Conservation (phyloP, 2,797 vertebrate genomes). For the Meda fulgida region DNA sequence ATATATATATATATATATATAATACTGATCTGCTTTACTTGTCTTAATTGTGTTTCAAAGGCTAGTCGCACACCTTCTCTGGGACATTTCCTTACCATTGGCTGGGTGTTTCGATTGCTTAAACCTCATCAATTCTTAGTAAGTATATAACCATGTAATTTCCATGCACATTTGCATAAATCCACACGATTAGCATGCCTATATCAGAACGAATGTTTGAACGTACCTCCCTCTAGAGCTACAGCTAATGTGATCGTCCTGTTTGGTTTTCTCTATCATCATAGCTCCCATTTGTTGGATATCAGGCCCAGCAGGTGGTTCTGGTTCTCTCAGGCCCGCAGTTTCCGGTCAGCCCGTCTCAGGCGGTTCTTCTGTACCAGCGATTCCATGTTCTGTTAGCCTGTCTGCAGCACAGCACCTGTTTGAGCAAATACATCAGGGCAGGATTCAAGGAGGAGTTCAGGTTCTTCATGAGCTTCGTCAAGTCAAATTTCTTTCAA, state of each 20-base stretch:
- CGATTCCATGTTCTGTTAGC: slow-evolving; percentile 79
- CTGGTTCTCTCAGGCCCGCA: slow-evolving; percentile 67
- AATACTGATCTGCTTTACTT: neutral
- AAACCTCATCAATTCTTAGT: slow-evolving; percentile 75
- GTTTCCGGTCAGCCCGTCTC: slow-evolving; percentile 68
- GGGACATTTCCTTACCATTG: slow-evolving; percentile 70
- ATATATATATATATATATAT: too few relatives aligned
- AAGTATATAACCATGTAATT: slow-evolving; percentile 37
- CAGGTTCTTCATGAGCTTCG: slow-evolving; percentile 68
- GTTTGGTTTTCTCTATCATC: slow-evolving; percentile 40
- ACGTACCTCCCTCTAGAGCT: neutral
- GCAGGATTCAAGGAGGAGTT: slow-evolving; percentile 79
- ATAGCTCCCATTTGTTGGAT: slow-evolving; percentile 75
- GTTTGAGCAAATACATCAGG: slow-evolving; percentile 72
- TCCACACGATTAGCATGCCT: neutral
- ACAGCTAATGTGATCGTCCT: neutral
- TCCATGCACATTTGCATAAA: neutral
- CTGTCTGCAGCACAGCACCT: slow-evolving; percentile 76
- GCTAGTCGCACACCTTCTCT: slow-evolving; percentile 63
- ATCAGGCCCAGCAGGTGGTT: slow-evolving; percentile 75
- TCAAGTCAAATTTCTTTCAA: neutral
- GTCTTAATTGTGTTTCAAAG: slow-evolving; percentile 61
- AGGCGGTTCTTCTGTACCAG: slow-evolving; percentile 80
- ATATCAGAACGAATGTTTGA: neutral
- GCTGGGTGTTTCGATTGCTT: slow-evolving; percentile 76